Conservation (phyloP, 2,888 invertebrate genomes). For the Sesia apiformis region DNA sequence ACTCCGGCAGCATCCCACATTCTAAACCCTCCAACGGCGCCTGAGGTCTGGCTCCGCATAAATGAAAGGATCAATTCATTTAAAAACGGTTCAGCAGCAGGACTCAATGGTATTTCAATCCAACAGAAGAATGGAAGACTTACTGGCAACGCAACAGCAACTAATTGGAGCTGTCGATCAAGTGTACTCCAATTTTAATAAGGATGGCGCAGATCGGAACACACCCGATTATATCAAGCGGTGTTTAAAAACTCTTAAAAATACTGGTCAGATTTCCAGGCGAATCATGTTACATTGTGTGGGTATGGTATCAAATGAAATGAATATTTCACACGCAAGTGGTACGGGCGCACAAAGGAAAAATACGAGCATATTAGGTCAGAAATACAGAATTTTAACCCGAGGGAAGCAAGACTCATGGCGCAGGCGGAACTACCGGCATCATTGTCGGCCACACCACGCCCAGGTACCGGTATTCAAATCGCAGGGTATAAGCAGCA, state of each 20-base stretch:
- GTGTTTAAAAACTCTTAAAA: neutral
- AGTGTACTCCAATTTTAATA: neutral
- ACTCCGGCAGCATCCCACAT: too few relatives aligned
- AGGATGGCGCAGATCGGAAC: neutral
- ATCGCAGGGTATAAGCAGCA: too few relatives aligned
- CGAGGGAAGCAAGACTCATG: neutral
- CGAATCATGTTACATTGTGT: neutral
- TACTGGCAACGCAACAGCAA: neutral
- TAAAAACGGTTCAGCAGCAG: too few relatives aligned
- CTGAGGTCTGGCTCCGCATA: too few relatives aligned
- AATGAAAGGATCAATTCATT: too few relatives aligned
- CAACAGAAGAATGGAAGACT: too few relatives aligned
- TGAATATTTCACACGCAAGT: neutral
- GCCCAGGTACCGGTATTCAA: too few relatives aligned
- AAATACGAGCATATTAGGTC: neutral
- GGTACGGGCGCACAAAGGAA: neutral
- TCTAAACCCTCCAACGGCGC: too few relatives aligned
- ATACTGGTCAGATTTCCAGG: neutral
- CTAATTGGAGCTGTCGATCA: neutral
- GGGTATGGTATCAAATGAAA: neutral
- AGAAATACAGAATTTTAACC: neutral
- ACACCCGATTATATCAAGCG: neutral
- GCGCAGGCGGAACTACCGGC: too few relatives aligned
- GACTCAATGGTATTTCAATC: too few relatives aligned
- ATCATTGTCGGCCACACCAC: too few relatives aligned